phyloP scores from a whole-genome alignment of 1,140 invertebrate species.

The Plectrocnemia conspersa region DNA sequence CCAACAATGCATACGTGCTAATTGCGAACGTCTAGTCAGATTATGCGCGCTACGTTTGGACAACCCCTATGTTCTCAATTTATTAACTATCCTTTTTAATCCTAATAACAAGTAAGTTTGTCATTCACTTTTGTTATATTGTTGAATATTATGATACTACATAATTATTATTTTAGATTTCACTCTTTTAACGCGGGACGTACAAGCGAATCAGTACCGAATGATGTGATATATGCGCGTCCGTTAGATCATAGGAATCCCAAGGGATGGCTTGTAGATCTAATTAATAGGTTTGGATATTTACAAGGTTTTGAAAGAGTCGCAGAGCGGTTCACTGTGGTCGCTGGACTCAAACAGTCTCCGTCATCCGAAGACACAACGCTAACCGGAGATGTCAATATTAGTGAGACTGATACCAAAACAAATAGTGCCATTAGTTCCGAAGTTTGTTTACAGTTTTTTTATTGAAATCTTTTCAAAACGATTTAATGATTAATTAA shows the following conservation, averaged over 20 bases:
- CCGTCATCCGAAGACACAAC: constrained; percentile 44
- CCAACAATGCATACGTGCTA: constrained; percentile 90
- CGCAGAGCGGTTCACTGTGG: constrained; percentile 74
- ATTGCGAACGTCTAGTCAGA: constrained; percentile 88
- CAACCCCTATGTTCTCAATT: constrained; percentile 88
- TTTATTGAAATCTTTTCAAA: too few species aligned
- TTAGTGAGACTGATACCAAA: constrained; percentile 13
- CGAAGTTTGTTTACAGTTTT: too few species aligned
- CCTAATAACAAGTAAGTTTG: constrained; percentile 79
- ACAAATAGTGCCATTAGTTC: constrained; percentile 24
- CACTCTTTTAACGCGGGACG: constrained; percentile 86
- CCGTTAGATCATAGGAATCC: constrained; percentile 71
- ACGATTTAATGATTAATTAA: not conserved
- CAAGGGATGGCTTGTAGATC: constrained; percentile 91
- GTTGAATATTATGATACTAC: not conserved
- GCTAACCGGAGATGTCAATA: constrained; percentile 16
- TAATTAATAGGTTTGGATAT: constrained; percentile 91
- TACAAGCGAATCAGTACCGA: constrained; percentile 71
- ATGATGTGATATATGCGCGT: constrained; percentile 68
- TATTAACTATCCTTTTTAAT: constrained; percentile 90
- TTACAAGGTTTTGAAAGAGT: constrained; percentile 85
- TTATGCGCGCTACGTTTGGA: constrained; percentile 89
- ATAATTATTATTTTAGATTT: constrained; percentile 61
- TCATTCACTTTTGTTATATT: constrained; percentile 7
- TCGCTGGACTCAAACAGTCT: constrained; percentile 42